phyloP scores from a whole-genome alignment of 2,113 vertebrate species.

The Syrmaticus mikado region DNA sequence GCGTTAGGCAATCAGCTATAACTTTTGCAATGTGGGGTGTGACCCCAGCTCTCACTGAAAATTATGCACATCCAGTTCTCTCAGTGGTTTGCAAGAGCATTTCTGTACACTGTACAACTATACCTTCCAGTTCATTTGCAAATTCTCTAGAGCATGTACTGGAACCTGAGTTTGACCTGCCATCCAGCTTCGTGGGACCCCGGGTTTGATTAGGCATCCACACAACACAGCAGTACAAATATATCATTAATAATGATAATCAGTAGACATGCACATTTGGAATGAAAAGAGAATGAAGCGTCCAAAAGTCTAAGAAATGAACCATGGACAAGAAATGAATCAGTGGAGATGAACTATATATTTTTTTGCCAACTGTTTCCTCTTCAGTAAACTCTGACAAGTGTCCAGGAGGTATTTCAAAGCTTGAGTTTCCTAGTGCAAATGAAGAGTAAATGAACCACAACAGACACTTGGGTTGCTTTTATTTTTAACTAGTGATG shows the following conservation, averaged over 20 bases:
- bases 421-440: not conserved
- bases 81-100: not conserved
- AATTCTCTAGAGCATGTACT: not conserved
- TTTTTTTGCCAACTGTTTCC: not conserved
- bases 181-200: not conserved
- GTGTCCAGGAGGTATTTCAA: not conserved
- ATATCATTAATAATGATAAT: not conserved
- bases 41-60: not conserved
- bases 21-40: not conserved
- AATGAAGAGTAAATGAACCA: conserved; percentile 20
- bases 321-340: not conserved
- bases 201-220: not conserved
- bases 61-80: not conserved
- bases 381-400: not conserved
- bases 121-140: not conserved
- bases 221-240: not conserved
- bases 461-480: not conserved
- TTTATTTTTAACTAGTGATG: not conserved
- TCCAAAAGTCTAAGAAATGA: not conserved
- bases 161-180: not conserved
- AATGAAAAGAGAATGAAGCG: conserved; percentile 3
- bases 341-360: not conserved
- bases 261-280: not conserved
- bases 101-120: not conserved
- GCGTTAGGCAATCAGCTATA: not conserved